Evolutionary conservation across 2,113 vertebrate genomes (phyloP), one percentile per base, ranked within the genome.

Genomic region (Hydropotes inermis): DNA sequence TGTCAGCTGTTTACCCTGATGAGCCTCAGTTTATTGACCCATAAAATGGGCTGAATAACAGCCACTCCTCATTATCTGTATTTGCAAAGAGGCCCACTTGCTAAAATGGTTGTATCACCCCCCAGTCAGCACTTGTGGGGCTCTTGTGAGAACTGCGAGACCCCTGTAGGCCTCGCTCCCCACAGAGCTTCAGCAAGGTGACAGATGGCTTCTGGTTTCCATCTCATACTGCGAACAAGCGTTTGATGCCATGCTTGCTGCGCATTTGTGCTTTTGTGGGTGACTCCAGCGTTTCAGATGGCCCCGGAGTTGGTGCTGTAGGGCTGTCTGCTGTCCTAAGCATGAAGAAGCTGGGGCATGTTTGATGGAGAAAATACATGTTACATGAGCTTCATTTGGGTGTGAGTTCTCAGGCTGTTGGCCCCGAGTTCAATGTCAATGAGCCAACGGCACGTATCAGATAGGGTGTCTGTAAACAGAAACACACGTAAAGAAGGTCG

Each of bases 391-490:
- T 61, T 79, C 1, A 1, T 33, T 47, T 2, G 2, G 45, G 27
- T 19, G 8, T 50, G 16, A 58, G 54, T 60, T 58, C 23, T 0
- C 2, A 33, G 55, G 87, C 10, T 74, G n/a, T 5, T 39, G 87
- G 94, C 79, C 28, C 9, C 6, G 9, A 60, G 17, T 27, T 60
- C 27, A 14, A 2, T 9, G 7, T 8, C 17, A 15, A 3, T 33
- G 39, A 89, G 70, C 23, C 86, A 47, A 50, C 4, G 25, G 25
- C 30, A 21, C 9, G 4, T 15, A 21, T n/a, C 13, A 33, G 57
- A 3, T 11, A 60, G 58, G 50, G 9, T 21, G 52, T 27, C 60
- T 90, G 50, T 61, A 92, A 89, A 39, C 47, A 97, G 85, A 96
- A 57, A 50, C 55, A 25, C 0, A 7, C 36, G 7, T 25, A 30